Evolutionary conservation across 2,888 invertebrate genomes (phyloP).

Genomic region (Morinoia aosen): DNA sequence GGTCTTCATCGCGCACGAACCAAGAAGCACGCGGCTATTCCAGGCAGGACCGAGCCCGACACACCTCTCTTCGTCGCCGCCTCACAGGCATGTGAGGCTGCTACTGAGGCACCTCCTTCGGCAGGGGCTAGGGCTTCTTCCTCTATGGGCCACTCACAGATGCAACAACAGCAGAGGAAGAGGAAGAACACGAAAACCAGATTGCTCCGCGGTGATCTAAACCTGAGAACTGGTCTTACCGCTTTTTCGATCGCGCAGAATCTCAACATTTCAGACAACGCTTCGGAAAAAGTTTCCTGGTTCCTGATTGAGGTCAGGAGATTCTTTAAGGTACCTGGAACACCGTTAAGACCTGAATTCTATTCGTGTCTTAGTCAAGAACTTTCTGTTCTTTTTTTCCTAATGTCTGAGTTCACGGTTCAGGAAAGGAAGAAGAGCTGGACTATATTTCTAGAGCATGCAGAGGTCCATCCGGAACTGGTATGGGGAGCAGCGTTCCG

Average conservation of each 20-base stretch:
- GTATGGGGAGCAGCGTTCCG: background rate
- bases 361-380: background rate
- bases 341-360: background rate
- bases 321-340: background rate
- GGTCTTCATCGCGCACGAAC: background rate
- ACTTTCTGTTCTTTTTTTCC: background rate
- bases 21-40: background rate
- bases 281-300: background rate
- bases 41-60: background rate
- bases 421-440: background rate
- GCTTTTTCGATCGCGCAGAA: background rate
- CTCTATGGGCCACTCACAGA: background rate
- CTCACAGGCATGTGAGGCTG: background rate
- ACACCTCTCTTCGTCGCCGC: background rate
- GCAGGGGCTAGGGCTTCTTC: background rate
- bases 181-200: background rate
- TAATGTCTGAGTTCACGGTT: background rate
- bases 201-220: background rate
- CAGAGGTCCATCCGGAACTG: background rate
- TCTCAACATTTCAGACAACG: background rate
- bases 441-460: background rate
- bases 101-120: background rate
- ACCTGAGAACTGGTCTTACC: background rate
- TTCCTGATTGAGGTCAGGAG: background rate
- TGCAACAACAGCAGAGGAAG: background rate